A percentile compares a stretch with the other conserved stretches of the same genome.
These are phyloP conservation scores for Periophthalmus magnuspinnatus DNA, from an alignment of 2,797 vertebrate species.

Conservation along the genomic window DNA sequence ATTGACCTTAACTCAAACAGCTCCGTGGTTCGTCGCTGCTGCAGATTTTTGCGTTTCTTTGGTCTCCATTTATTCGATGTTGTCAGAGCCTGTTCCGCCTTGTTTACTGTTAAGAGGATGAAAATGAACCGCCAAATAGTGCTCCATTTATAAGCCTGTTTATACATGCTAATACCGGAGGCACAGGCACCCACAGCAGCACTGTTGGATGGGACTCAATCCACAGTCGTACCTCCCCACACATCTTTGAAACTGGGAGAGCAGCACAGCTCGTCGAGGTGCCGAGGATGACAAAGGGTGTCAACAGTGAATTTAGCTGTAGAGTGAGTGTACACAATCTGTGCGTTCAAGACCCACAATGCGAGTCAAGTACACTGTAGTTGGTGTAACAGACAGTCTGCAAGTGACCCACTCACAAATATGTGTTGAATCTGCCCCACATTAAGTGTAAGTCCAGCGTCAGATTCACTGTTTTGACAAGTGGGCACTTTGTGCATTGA, in stretches of 20 bases:
- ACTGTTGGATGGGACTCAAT: conserved; percentile 68
- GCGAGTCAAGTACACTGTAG: no score
- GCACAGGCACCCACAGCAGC: conserved; percentile 63
- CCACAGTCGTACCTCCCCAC: conserved; percentile 46
- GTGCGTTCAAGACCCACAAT: no score
- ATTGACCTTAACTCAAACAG: conserved; percentile 71
- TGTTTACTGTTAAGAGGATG: conserved; percentile 78
- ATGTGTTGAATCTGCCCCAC: no score
- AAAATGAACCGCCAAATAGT: conserved; percentile 77
- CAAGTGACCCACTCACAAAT: no score
- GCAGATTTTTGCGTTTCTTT: conserved; percentile 53
- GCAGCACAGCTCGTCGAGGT: conserved; percentile 23
- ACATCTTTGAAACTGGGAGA: conserved; percentile 36
- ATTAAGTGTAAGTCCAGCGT: no score
- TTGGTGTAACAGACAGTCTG: no score
- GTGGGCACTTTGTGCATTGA: no score
- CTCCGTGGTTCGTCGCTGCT: conserved; percentile 41
- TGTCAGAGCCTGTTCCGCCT: conserved; percentile 77
- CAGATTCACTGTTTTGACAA: no score
- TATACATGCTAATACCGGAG: conserved; percentile 75
- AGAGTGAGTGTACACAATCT: not conserved
- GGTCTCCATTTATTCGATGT: conserved; percentile 70
- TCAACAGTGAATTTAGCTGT: not conserved
- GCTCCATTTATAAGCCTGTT: conserved; percentile 77
- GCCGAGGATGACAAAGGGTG: conserved; percentile 27